Percentiles rank a stretch among this genome's conserved stretches.
These are phyloP conservation scores for Ochropleura leucogaster DNA, from an alignment of 2,888 invertebrate species.

Conservation along the genomic window DNA sequence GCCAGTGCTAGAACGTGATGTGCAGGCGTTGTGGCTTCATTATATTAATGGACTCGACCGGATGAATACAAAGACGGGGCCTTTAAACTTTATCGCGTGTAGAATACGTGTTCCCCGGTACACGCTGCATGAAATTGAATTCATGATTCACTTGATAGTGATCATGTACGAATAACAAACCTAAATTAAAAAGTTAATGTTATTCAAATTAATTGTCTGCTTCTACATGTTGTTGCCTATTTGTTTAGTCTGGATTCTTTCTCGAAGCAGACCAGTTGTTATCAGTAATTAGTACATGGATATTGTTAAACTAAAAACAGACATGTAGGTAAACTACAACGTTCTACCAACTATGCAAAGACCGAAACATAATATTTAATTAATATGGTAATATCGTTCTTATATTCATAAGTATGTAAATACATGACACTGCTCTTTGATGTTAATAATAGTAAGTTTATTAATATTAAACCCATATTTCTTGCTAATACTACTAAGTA, in stretches of 20 bases:
- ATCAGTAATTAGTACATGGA: conserved; percentile 36
- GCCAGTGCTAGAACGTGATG: conserved; percentile 84
- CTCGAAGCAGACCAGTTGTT: conserved; percentile 25
- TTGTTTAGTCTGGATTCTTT: conserved; percentile 26
- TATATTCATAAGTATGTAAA: conserved; percentile 32
- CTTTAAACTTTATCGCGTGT: conserved; percentile 85
- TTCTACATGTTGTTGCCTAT: conserved; percentile 5
- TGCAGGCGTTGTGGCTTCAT: conserved; percentile 87
- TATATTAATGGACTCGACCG: conserved; percentile 88
- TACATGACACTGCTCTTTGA: conserved; percentile 11
- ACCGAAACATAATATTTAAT: conserved; percentile 47
- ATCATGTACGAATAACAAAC: conserved; percentile 57
- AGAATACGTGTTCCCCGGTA: conserved; percentile 78
- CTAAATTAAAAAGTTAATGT: conserved; percentile 32
- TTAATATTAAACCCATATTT: conserved; percentile 21
- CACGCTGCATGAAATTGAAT: conserved; percentile 80
- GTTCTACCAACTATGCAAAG: conserved; percentile 45
- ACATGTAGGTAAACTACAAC: conserved; percentile 26
- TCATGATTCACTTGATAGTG: conserved; percentile 71
- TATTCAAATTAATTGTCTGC: conserved; percentile 42
- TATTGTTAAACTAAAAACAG: conserved; percentile 24
- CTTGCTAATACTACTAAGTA: conserved; percentile 13
- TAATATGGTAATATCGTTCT: conserved; percentile 31
- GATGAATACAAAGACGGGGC: conserved; percentile 88
- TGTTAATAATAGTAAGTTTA: conserved; percentile 42